Conservation (phyloP, 2,888 invertebrate genomes). For the Drosophila birchii region DNA sequence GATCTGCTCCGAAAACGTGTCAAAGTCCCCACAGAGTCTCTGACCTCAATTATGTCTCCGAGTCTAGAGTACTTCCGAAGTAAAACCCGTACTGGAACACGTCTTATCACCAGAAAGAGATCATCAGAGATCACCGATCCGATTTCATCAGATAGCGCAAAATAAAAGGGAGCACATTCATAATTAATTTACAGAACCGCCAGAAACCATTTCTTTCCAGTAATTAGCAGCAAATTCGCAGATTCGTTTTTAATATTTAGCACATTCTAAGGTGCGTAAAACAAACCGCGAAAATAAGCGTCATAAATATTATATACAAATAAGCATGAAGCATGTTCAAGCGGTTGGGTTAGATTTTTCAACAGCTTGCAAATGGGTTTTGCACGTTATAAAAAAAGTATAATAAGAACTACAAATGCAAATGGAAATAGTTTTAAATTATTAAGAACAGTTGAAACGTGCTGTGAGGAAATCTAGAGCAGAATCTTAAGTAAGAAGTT, state of each 20-base stretch:
- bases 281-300: constrained; percentile 58
- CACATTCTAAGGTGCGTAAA: constrained; percentile 70
- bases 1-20: constrained; percentile 38
- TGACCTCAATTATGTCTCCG: constrained; percentile 36
- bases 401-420: not conserved
- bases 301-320: constrained; percentile 44
- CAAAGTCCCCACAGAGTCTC: constrained; percentile 36
- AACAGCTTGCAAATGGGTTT: constrained; percentile 54
- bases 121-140: constrained; percentile 2
- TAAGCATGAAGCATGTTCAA: constrained; percentile 19
- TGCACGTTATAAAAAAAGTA: constrained; percentile 47
- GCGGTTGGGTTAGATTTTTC: constrained; percentile 33
- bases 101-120: constrained; percentile 25
- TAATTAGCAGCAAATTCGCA: constrained; percentile 61
- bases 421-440: constrained; percentile 4
- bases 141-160: constrained; percentile 42
- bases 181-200: constrained; percentile 49
- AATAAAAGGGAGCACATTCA: constrained; percentile 29
- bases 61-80: constrained; percentile 22
- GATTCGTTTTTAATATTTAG: constrained; percentile 47
- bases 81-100: constrained; percentile 3
- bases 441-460: constrained; percentile 4
- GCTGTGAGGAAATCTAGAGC: not conserved
- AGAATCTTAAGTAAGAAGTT: not conserved
- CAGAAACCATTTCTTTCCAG: constrained; percentile 38